phyloP scores from a whole-genome alignment of 2,888 invertebrate species.

The Hyles lineata region DNA sequence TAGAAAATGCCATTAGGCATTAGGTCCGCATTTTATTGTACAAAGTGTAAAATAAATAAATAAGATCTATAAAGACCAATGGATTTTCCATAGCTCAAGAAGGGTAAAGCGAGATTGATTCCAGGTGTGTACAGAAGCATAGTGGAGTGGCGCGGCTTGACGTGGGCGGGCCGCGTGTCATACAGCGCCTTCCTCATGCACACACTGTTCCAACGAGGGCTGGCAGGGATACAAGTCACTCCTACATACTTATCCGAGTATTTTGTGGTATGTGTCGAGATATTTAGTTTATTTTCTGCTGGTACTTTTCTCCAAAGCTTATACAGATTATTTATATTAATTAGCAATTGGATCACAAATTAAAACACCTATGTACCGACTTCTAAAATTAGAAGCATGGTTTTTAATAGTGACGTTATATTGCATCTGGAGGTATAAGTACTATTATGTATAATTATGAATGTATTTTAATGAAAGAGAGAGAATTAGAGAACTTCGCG shows the following conservation, averaged over 20 bases:
- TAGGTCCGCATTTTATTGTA: too few relatives aligned
- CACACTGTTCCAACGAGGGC: conserved; percentile 63
- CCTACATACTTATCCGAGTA: conserved; percentile 59
- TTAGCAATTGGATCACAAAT: neutral
- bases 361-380: neutral
- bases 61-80: too few relatives aligned
- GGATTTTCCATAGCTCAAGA: too few relatives aligned
- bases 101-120: conserved; percentile 16
- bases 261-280: conserved; percentile 54
- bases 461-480: too few relatives aligned
- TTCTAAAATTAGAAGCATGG: too few relatives aligned
- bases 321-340: neutral
- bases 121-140: conserved; percentile 63
- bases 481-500: too few relatives aligned
- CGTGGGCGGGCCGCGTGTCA: conserved; percentile 68
- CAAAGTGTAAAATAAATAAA: too few relatives aligned
- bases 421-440: too few relatives aligned
- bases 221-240: conserved; percentile 53
- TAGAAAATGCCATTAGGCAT: too few relatives aligned
- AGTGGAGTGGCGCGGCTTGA: conserved; percentile 74
- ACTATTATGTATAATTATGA: too few relatives aligned
- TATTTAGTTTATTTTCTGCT: neutral
- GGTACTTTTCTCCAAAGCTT: neutral
- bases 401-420: neutral
- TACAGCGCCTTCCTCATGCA: conserved; percentile 74